Base-by-base conservation (phyloP, 2,888 invertebrate species). In the Aphidius colemani region DNA sequence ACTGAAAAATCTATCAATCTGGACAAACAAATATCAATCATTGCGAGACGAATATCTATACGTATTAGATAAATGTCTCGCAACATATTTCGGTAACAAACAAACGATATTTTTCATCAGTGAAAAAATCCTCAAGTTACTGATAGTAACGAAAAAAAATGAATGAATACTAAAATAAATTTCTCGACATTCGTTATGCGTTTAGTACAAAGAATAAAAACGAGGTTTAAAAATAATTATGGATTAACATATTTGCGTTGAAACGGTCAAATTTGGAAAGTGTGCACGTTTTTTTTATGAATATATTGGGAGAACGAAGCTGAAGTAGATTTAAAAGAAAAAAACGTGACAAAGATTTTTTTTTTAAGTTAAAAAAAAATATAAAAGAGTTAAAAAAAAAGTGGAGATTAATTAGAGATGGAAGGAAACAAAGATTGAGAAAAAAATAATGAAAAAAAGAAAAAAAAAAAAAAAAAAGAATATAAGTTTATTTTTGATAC, bases 401-500 rank as follows among this genome's bases (percentile, higher is more conserved):
- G 50, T 61, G 30, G 45, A 6, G 18, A 30, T 62, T 57, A 57
- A 62, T 53, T 61, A 50, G 63, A 66, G 63, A 61, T 57, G n/a
- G 51, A 61, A 62, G 61, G 58, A 58, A 53, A 58, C 13, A 60
- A 72, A 70, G 59, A 66, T 61, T 59, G 66, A 64, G 49, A 49
- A 13, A 44, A 55, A 69, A 70, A 67, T 67, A 53, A 69, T 69
- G 67, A 67, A 64, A 68, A 64, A 66, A 59, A 56, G 64, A 66
- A 59, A 56, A 61, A 63, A 58, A 63, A 68, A 68, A 69, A 72
- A 71, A 69, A 69, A 72, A 77, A 74, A 75, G 74, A 79, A 73
- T 75, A 76, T 78, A 80, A 78, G 79, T 81, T 81, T 81, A 81
- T 82, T 82, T 82, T 82, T 82, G 82, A 81, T 81, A 82, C 80